phyloP scores from a whole-genome alignment of 2,888 invertebrate genomes.

The Schizotus pectinicornis region DNA sequence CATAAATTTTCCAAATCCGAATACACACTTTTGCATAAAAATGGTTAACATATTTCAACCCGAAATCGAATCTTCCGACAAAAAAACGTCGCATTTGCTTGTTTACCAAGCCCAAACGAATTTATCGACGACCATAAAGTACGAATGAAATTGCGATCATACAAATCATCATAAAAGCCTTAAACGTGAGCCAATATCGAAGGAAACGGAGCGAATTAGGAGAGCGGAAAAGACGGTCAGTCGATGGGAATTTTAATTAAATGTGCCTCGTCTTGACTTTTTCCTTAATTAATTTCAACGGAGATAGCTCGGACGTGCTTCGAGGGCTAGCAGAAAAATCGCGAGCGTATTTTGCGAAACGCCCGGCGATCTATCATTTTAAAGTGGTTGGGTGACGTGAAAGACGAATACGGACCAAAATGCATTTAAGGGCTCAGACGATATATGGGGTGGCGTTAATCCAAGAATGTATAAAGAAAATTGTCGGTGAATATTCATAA shows the following conservation, averaged over 20 bases:
- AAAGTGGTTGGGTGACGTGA: conserved; percentile 26
- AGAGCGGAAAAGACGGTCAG: too few relatives aligned
- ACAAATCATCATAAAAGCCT: conserved; percentile 21
- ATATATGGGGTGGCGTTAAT: background rate
- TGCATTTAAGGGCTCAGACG: conserved; percentile 20
- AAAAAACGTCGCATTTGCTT: conserved; percentile 22
- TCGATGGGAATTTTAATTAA: too few relatives aligned
- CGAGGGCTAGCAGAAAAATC: too few relatives aligned
- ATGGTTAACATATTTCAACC: conserved; percentile 17
- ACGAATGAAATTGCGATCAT: conserved; percentile 15
- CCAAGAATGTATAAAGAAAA: too few relatives aligned
- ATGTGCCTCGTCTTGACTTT: too few relatives aligned
- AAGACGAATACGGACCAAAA: conserved; percentile 21
- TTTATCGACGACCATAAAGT: conserved; percentile 22
- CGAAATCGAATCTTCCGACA: conserved; percentile 18
- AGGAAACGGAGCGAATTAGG: too few relatives aligned
- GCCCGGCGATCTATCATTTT: conserved; percentile 24
- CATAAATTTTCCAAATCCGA: too few relatives aligned
- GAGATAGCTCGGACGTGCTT: too few relatives aligned
- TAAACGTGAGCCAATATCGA: conserved; percentile 2
- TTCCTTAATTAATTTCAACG: too few relatives aligned
- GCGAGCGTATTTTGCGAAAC: conserved; percentile 8
- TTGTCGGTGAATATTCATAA: too few relatives aligned
- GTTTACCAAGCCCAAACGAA: conserved; percentile 18
- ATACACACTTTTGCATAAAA: conserved; percentile 10